Evolutionary conservation across 2,113 vertebrate genomes (phyloP), one percentile per base, ranked within the genome.

Genomic region (Phyllostomus hastatus): DNA sequence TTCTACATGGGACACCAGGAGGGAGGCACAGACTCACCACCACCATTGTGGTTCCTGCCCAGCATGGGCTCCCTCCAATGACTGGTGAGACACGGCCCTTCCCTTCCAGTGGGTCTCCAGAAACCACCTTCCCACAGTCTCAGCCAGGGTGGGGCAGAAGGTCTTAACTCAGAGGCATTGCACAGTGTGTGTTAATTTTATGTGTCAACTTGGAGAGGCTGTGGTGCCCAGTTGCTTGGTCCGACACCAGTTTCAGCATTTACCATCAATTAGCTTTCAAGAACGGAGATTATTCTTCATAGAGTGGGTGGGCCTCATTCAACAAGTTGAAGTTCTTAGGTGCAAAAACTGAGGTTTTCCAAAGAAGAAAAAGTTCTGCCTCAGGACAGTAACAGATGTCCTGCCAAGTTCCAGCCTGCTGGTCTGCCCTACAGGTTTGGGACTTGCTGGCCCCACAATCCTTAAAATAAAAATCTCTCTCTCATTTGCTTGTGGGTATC

Each of bases 141-240:
- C 69, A 2, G 9, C 38, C 46, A 16, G 64, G 11, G 6, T 15
- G 4, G 2, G 33, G 59, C 20, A 0, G 28, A n/a, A 5, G 12
- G 41, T 50, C 41, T 78, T 28, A 2, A 31, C 33, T 28, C 7
- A 8, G 59, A 64, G 50, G 43, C 43, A 5, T 9, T 10, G 22
- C 8, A 1, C 22, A 64, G 33, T 20, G 33, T 50, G 1, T 31
- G 84, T 20, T 19, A 4, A 43, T 16, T 35, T 2, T 4, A 46
- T 9, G 31, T 5, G 31, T n/a, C 48, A 2, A 3, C 17, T 1
- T 4, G 67, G 66, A 22, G 20, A 61, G 16, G 78, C 46, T 0
- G 0, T 0, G 28, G 31, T 1, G 31, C 38, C 28, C 69, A 2
- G 54, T 4, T 3, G 24, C 17, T 4, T 0, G 11, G 38, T 28